Conservation (phyloP, 2,888 invertebrate species). For the Trichogramma dendrolimi region DNA sequence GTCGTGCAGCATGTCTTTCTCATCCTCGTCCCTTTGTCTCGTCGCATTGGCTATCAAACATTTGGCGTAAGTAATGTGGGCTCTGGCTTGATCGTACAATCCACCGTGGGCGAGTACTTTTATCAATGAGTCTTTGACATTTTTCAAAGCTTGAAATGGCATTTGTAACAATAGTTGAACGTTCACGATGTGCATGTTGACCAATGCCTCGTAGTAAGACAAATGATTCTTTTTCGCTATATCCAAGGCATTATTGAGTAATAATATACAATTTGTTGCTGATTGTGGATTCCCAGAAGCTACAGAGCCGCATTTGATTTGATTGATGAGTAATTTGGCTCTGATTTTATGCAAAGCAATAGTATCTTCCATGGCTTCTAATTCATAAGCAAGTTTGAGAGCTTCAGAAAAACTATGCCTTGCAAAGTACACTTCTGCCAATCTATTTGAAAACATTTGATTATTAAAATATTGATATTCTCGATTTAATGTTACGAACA, state of each 20-base stretch:
- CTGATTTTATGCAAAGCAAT: conserved; percentile 56
- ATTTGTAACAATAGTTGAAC: conserved; percentile 70
- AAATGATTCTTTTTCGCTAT: conserved; percentile 71
- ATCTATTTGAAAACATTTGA: conserved; percentile 33
- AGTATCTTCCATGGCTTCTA: conserved; percentile 37
- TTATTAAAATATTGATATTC: conserved; percentile 5
- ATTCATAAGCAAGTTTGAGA: conserved; percentile 36
- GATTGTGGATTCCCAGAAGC: conserved; percentile 59
- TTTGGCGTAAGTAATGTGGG: conserved; percentile 71
- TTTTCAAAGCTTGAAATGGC: conserved; percentile 69
- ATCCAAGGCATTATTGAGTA: conserved; percentile 68
- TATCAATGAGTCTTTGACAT: conserved; percentile 68
- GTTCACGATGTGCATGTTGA: conserved; percentile 76
- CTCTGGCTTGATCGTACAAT: conserved; percentile 74
- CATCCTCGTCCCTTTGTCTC: conserved; percentile 50
- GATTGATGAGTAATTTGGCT: conserved; percentile 66
- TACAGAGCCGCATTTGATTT: conserved; percentile 59
- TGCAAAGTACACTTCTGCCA: conserved; percentile 48
- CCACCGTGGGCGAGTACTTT: conserved; percentile 77
- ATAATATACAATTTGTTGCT: conserved; percentile 54
- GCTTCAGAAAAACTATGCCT: conserved; percentile 44
- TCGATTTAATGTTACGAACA: not conserved
- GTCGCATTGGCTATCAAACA: conserved; percentile 69
- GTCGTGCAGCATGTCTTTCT: conserved; percentile 56
- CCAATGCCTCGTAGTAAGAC: conserved; percentile 70